These are phyloP conservation scores for Gymnothorax reevesii DNA, from an alignment of 2,797 vertebrate genomes.

Conservation along the genomic window DNA sequence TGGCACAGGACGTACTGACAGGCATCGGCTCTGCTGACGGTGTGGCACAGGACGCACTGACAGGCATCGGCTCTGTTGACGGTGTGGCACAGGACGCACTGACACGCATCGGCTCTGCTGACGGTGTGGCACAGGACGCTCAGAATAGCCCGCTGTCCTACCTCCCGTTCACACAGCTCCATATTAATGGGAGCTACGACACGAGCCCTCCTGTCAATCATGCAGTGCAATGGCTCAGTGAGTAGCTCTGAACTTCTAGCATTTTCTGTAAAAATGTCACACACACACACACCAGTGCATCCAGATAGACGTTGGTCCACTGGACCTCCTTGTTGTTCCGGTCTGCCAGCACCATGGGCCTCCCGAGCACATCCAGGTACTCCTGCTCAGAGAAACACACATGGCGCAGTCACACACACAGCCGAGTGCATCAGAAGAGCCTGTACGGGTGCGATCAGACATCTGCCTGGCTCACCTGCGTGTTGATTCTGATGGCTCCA, in stretches of 20 bases:
- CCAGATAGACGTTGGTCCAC: slow-evolving; percentile 98
- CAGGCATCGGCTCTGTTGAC: neutral
- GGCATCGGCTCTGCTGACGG: neutral
- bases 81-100: neutral
- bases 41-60: neutral
- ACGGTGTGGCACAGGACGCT: neutral
- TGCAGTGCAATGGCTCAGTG: too few relatives aligned
- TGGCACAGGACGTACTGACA: neutral
- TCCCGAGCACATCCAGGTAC: slow-evolving; percentile 94
- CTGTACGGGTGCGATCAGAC: neutral
- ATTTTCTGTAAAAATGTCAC: neutral
- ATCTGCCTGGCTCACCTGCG: slow-evolving; percentile 76
- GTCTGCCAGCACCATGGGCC: slow-evolving; percentile 97
- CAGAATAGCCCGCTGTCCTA: neutral
- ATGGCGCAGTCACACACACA: slow-evolving; percentile 1
- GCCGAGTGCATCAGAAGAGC: neutral
- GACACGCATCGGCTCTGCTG: neutral
- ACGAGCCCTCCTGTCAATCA: neutral
- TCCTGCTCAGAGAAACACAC: slow-evolving; percentile 72
- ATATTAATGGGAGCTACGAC: neutral
- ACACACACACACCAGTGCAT: slow-evolving; percentile 84
- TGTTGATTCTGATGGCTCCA: slow-evolving; percentile 98
- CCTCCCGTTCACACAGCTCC: neutral
- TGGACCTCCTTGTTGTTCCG: slow-evolving; percentile 94
- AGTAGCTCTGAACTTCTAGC: neutral